Conservation (phyloP, 2,888 invertebrate genomes). For the Exocentrus adspersus region DNA sequence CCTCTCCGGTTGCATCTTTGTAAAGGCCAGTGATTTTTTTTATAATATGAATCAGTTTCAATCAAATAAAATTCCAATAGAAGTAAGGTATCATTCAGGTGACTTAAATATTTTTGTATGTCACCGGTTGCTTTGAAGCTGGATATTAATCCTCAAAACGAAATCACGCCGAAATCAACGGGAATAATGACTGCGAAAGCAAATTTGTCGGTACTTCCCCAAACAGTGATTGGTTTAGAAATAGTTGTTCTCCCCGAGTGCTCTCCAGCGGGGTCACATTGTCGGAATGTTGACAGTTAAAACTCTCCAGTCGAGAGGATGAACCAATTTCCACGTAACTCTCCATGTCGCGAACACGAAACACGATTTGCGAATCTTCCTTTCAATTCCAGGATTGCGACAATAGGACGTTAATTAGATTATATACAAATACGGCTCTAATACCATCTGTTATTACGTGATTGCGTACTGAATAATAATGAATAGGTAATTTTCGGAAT, state of each 20-base stretch:
- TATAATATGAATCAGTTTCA: no score
- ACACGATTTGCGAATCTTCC: slow-evolving; percentile 54
- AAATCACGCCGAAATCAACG: slow-evolving; percentile 28
- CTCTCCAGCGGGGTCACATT: slow-evolving; percentile 51
- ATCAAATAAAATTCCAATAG: background rate
- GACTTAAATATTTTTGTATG: no score
- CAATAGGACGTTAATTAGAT: slow-evolving; percentile 55
- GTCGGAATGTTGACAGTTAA: slow-evolving; percentile 57
- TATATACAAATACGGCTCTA: slow-evolving; percentile 45
- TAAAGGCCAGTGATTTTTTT: no score
- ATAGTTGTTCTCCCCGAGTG: slow-evolving; percentile 48
- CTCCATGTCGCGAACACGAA: slow-evolving; percentile 57
- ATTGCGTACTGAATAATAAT: slow-evolving; percentile 31
- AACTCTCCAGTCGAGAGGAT: slow-evolving; percentile 57
- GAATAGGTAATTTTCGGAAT: no score
- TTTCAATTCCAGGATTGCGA: slow-evolving; percentile 47
- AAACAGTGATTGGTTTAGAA: slow-evolving; percentile 48
- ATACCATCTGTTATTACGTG: slow-evolving; percentile 38
- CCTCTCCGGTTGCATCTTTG: no score
- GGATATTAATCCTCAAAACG: slow-evolving; percentile 32
- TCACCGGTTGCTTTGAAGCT: slow-evolving; percentile 30
- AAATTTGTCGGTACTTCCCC: slow-evolving; percentile 39
- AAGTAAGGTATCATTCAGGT: no score
- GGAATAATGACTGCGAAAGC: slow-evolving; percentile 33
- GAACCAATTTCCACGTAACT: slow-evolving; percentile 58